Conservation (phyloP, 2,797 vertebrate genomes). For the Artibeus lituratus region DNA sequence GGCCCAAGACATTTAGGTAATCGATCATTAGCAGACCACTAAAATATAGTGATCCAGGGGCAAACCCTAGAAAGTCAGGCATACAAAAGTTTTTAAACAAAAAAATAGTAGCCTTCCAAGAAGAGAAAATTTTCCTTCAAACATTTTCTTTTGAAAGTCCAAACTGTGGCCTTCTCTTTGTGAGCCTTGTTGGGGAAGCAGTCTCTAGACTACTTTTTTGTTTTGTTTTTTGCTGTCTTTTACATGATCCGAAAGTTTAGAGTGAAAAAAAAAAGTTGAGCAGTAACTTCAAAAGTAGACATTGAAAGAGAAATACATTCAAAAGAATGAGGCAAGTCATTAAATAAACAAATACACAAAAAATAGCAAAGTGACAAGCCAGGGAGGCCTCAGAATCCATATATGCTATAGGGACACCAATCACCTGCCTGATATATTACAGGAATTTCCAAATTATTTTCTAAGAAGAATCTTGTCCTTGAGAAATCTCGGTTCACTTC, state of each 20-base stretch:
- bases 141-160: not conserved
- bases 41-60: not conserved
- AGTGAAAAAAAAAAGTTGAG: not conserved
- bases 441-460: not conserved
- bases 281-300: not conserved
- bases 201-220: not conserved
- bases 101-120: not conserved
- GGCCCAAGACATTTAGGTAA: not conserved
- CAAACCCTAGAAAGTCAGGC: not conserved
- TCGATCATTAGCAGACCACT: not conserved
- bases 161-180: not conserved
- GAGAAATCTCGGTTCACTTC: not conserved
- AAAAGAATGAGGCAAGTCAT: not conserved
- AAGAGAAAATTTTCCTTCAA: not conserved
- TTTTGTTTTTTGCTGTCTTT: not conserved
- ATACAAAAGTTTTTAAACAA: not conserved
- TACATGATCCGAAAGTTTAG: not conserved
- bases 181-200: not conserved
- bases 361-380: not conserved
- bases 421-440: not conserved
- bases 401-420: not conserved
- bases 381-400: not conserved
- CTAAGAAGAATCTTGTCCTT: not conserved
- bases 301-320: not conserved
- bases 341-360: not conserved